phyloP scores from a whole-genome alignment of 2,888 invertebrate genomes.

The Pyrochroa serraticornis region DNA sequence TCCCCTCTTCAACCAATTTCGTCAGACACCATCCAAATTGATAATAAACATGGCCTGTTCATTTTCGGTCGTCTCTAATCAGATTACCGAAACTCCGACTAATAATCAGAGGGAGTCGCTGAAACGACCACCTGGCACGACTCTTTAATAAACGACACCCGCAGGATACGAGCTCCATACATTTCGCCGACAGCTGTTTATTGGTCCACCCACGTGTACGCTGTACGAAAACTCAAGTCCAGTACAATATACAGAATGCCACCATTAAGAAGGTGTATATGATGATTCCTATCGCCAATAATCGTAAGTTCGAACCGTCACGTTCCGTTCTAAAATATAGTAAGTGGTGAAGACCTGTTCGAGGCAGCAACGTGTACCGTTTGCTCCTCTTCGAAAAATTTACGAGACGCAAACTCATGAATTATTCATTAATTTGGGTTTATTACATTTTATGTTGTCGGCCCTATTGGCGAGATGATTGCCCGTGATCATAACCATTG shows the following conservation, averaged over 20 bases:
- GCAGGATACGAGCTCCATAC: slow-evolving; percentile 16
- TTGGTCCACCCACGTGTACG: slow-evolving; percentile 23
- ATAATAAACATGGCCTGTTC: neutral
- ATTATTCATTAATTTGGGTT: no score
- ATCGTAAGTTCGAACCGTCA: neutral
- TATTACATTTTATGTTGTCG: no score
- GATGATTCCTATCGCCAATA: slow-evolving; percentile 14
- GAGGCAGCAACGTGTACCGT: no score
- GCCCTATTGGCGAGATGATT: no score
- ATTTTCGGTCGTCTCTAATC: slow-evolving; percentile 7
- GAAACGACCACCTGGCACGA: slow-evolving; percentile 28
- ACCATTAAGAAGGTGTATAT: slow-evolving; percentile 15
- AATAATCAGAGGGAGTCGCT: slow-evolving; percentile 2
- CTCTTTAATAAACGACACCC: slow-evolving; percentile 13
- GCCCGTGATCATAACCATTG: no score
- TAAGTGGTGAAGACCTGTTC: no score
- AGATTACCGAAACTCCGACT: no score
- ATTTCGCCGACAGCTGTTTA: slow-evolving; percentile 25
- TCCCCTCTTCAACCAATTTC: no score
- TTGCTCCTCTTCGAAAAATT: no score
- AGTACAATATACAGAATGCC: neutral
- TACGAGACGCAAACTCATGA: no score
- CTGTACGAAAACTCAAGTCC: neutral
- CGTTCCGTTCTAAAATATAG: no score
- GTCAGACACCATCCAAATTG: no score